Evolutionary conservation across 2,888 invertebrate genomes (phyloP).

Genomic region (Argyresthia goedartella): DNA sequence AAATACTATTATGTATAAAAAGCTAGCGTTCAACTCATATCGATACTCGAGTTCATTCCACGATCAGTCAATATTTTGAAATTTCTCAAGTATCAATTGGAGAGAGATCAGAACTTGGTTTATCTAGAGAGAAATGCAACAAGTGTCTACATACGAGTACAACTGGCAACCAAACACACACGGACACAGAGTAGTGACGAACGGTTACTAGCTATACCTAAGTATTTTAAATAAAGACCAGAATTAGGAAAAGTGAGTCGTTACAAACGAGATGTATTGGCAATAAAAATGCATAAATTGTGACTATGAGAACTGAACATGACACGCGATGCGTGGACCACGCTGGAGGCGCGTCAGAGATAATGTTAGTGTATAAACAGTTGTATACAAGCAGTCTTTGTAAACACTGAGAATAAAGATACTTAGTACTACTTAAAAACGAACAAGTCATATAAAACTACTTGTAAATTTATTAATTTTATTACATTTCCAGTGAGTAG

Average conservation of each 20-base stretch:
- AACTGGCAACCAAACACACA: neutral
- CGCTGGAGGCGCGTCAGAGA: constrained; percentile 24
- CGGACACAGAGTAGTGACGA: constrained; percentile 7
- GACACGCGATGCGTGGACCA: constrained; percentile 13
- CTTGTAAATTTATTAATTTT: constrained; percentile 26
- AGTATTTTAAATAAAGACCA: constrained; percentile 24
- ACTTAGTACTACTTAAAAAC: constrained; percentile 60
- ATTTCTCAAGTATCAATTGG: neutral
- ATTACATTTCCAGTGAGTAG: constrained; percentile 51
- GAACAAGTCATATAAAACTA: constrained; percentile 62
- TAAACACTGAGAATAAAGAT: constrained; percentile 64
- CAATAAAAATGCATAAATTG: constrained; percentile 67
- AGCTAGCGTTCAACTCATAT: neutral
- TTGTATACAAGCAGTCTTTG: constrained; percentile 70
- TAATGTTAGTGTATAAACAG: constrained; percentile 57
- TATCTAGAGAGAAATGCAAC: constrained; percentile 18
- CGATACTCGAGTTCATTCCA: neutral
- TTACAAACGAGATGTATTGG: constrained; percentile 48
- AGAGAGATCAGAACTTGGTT: neutral
- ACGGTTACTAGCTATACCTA: constrained; percentile 14
- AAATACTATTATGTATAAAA: neutral
- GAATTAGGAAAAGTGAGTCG: constrained; percentile 16
- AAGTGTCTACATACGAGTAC: constrained; percentile 10
- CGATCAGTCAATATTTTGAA: neutral
- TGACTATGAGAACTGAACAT: constrained; percentile 50